These are phyloP conservation scores for Empidonax alnorum DNA, from an alignment of 2,113 vertebrate species.

Conservation along the genomic window DNA sequence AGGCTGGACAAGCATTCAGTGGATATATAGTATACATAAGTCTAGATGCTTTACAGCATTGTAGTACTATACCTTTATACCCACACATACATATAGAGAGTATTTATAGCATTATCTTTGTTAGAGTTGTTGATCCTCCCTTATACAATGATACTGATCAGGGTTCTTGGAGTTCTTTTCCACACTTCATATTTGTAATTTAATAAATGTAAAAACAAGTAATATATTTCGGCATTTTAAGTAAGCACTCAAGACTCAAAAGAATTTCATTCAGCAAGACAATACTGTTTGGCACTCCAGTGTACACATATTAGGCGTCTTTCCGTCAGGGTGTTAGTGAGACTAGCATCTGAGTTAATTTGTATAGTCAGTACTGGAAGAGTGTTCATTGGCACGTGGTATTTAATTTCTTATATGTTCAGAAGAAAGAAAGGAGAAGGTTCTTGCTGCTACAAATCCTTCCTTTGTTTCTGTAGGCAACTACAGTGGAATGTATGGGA, in stretches of 20 bases:
- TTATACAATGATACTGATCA: not conserved
- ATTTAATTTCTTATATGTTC: not conserved
- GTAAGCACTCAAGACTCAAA: not conserved
- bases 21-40: not conserved
- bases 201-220: not conserved
- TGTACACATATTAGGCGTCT: not conserved
- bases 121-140: not conserved
- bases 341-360: not conserved
- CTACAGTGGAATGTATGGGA: not conserved
- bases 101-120: not conserved
- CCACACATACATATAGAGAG: not conserved
- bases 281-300: not conserved
- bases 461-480: not conserved
- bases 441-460: not conserved
- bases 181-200: not conserved
- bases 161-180: not conserved
- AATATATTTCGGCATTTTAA: not conserved
- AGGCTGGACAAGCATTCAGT: not conserved
- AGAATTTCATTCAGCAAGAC: not conserved
- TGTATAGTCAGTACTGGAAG: not conserved
- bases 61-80: not conserved
- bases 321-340: not conserved
- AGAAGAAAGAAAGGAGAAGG: not conserved
- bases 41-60: not conserved
- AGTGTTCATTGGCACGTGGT: not conserved